A percentile compares a stretch with the other conserved stretches of the same genome.
These are phyloP conservation scores for Folsomia manolachei DNA, from an alignment of 2,888 invertebrate genomes.

Conservation along the genomic window DNA sequence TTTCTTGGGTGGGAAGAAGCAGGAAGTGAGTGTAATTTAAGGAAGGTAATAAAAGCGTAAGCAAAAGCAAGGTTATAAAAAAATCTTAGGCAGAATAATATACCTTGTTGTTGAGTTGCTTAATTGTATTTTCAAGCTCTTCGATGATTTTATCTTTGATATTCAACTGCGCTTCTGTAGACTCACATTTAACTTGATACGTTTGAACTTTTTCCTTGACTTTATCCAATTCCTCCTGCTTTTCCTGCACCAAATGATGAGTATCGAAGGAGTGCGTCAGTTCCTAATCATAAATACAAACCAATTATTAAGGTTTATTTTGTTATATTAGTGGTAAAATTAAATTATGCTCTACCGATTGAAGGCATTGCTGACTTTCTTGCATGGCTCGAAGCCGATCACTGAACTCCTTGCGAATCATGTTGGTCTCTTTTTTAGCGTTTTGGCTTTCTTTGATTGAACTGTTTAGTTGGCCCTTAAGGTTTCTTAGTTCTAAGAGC, in stretches of 20 bases:
- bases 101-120: conserved; percentile 44
- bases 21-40: conserved; percentile 1
- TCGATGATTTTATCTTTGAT: conserved; percentile 44
- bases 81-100: not conserved
- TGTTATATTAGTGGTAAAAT: too few relatives aligned
- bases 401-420: conserved; percentile 40
- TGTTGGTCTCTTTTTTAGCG: conserved; percentile 42
- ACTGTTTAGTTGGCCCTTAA: conserved; percentile 40
- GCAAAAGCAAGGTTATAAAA: not conserved
- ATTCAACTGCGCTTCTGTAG: conserved; percentile 37
- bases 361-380: conserved; percentile 44
- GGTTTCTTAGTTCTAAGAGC: conserved; percentile 37
- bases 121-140: conserved; percentile 43
- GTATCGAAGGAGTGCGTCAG: conserved; percentile 28
- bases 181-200: conserved; percentile 42
- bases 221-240: conserved; percentile 38
- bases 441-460: conserved; percentile 40
- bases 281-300: conserved; percentile 17
- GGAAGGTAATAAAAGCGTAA: not conserved
- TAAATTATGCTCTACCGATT: too few relatives aligned
- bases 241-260: conserved; percentile 43
- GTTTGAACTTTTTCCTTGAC: conserved; percentile 41
- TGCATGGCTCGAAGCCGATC: conserved; percentile 41
- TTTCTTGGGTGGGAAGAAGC: too few relatives aligned
- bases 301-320: not conserved